phyloP scores from a whole-genome alignment of 2,113 vertebrate genomes.

The Muscicapa adusta region DNA sequence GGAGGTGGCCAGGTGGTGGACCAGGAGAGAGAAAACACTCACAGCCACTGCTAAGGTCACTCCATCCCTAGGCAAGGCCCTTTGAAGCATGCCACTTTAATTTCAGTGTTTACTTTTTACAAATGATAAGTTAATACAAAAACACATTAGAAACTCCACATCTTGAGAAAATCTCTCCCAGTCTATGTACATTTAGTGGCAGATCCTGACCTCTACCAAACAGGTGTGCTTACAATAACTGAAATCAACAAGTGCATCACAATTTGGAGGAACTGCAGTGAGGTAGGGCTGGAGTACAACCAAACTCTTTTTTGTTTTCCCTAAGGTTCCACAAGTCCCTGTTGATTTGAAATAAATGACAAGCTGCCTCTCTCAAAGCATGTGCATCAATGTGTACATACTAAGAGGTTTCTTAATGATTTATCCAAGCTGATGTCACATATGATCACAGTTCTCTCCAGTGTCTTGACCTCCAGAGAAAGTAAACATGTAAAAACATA shows the following conservation, averaged over 20 bases:
- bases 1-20: accelerated
- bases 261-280: not conserved
- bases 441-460: not conserved
- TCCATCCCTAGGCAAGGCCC: not conserved
- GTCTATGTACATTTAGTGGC: not conserved
- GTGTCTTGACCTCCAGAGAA: constrained; percentile 24
- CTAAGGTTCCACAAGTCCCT: not conserved
- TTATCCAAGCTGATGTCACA: not conserved
- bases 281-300: not conserved
- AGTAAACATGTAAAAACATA: not conserved
- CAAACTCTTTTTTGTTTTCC: not conserved
- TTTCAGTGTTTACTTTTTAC: not conserved
- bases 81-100: not conserved
- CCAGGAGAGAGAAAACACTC: not conserved
- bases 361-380: not conserved
- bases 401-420: constrained; percentile 28
- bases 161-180: not conserved
- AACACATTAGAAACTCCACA: not conserved
- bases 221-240: not conserved
- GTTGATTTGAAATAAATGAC: constrained; percentile 15
- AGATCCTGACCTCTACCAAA: not conserved
- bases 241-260: not conserved
- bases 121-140: not conserved
- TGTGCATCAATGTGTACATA: not conserved
- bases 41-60: not conserved